Base-by-base conservation (phyloP, 2,113 vertebrate species). In the Cyphotilapia sp. region DNA sequence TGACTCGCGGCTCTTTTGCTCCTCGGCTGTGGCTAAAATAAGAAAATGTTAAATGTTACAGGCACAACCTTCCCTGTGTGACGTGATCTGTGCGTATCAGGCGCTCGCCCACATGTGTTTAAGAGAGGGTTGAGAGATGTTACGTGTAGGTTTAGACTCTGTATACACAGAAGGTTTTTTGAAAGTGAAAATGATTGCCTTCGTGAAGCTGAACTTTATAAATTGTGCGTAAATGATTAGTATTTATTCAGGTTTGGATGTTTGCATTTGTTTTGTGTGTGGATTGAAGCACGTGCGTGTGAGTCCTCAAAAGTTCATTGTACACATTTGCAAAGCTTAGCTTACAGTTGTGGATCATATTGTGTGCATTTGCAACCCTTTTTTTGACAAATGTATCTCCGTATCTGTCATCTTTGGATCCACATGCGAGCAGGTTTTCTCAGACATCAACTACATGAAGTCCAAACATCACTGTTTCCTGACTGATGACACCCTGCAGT, bases 201-300 rank as follows among this genome's bases (percentile, higher is more conserved):
- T 16, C 0, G 13, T 71, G n/a, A 42, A 42, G 38, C 38, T 71
- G 8, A 7, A 27, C 66, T 71, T 71, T 6, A 71, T 4, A 71
- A 14, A 42, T 16, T 22, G 38, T 71, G 2, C 2, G 2, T 9
- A 71, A 71, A 45, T 27, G 8, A 71, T 71, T 24, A 16, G 5
- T 4, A 42, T 45, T 71, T 74, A 71, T 71, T 71, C n/a, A 71
- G 35, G 35, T 40, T 69, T 40, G 63, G 63, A 69, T 40, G 61
- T 35, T 12, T 63, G 31, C 31, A 5, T 66, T 22, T 71, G n/a
- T 22, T 66, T 38, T 38, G 61, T 0, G 31, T 35, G 31, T 66
- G 61, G 17, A 66, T 5, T 66, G 1, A 66, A 38, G 1, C 17
- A 38, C 0, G 1, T n/a, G 0, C 6, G 1, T 33, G 17, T 0